These are phyloP conservation scores for Heliconius melpomene DNA, from an alignment of 1,140 invertebrate species.

Conservation along the genomic window DNA sequence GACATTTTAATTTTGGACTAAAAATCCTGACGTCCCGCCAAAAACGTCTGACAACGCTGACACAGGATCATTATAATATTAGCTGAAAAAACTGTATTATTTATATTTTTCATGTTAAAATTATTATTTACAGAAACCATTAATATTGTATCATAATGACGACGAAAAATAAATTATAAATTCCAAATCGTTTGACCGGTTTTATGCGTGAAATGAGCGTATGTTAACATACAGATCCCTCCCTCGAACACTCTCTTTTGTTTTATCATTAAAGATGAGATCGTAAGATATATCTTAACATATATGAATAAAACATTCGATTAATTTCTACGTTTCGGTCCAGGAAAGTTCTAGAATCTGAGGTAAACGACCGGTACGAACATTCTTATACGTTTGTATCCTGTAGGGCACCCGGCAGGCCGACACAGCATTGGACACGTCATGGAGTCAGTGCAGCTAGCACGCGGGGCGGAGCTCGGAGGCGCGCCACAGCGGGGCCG, in stretches of 20 bases:
- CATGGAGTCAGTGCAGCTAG: not conserved
- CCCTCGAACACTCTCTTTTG: not conserved
- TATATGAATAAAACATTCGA: conserved; percentile 45
- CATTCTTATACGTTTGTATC: not conserved
- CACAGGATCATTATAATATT: too few relatives aligned
- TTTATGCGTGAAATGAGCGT: not conserved
- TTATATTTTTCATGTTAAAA: not conserved
- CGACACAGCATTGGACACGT: not conserved
- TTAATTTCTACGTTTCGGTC: conserved; percentile 42
- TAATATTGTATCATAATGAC: not conserved
- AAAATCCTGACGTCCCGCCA: too few relatives aligned
- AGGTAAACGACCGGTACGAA: conserved; percentile 43
- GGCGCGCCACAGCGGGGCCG: conserved; percentile 41
- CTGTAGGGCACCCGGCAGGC: not conserved
- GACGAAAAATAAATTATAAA: not conserved
- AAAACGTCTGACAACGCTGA: too few relatives aligned
- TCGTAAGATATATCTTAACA: conserved; percentile 28
- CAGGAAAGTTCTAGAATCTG: conserved; percentile 45
- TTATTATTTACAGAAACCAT: not conserved
- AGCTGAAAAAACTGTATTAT: too few relatives aligned
- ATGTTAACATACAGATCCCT: not conserved
- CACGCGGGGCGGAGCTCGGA: not conserved
- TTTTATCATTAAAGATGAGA: conserved; percentile 21
- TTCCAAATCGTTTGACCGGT: not conserved
- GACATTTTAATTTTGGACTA: too few relatives aligned